These are phyloP conservation scores for Microchrysa polita DNA, from an alignment of 2,888 invertebrate species.

Conservation along the genomic window DNA sequence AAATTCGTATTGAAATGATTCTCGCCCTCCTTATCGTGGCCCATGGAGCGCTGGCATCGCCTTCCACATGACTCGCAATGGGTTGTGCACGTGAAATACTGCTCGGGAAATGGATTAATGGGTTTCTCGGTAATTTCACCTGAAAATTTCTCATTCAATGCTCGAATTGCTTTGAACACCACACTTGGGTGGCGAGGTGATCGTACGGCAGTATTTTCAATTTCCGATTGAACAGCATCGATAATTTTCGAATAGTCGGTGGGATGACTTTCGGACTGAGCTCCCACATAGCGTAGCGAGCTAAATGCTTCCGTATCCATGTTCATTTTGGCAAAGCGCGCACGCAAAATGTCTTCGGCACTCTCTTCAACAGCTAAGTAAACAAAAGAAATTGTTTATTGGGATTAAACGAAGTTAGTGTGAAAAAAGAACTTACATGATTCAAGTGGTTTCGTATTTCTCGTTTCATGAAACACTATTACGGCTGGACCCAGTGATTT, in stretches of 20 bases:
- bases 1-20: conserved; percentile 67
- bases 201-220: conserved; percentile 76
- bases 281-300: conserved; percentile 75
- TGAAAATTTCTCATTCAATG: conserved; percentile 79
- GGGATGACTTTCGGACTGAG: conserved; percentile 66
- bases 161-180: conserved; percentile 75
- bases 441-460: conserved; percentile 73
- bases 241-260: conserved; percentile 73
- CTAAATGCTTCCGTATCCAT: conserved; percentile 77
- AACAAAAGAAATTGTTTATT: conserved; percentile 44
- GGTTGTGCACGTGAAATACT: conserved; percentile 80
- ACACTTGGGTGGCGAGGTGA: conserved; percentile 74
- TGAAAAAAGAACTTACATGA: conserved; percentile 62
- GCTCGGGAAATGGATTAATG: conserved; percentile 76
- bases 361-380: conserved; percentile 68
- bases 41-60: conserved; percentile 74
- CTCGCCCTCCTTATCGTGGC: conserved; percentile 71
- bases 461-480: conserved; percentile 82
- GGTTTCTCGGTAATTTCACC: conserved; percentile 71
- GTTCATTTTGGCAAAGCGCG: conserved; percentile 71
- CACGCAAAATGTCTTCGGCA: conserved; percentile 71
- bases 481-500: conserved; percentile 77
- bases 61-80: conserved; percentile 76
- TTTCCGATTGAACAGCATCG: conserved; percentile 69
- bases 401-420: not conserved